These are phyloP conservation scores for Mormoops blainvillei DNA, from an alignment of 2,113 vertebrate genomes.

Conservation along the genomic window DNA sequence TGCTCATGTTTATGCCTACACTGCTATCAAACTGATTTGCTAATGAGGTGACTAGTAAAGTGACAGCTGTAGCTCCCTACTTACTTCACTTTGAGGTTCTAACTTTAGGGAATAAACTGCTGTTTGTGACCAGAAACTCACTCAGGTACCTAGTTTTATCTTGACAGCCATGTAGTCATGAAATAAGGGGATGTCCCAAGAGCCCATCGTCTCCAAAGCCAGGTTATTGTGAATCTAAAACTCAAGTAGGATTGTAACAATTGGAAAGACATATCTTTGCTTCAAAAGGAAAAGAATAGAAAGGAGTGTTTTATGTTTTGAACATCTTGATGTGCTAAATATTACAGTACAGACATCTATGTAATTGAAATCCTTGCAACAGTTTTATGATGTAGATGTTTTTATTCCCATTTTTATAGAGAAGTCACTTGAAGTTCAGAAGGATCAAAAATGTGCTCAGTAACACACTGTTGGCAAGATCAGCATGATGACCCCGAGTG, in stretches of 20 bases:
- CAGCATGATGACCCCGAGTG: background rate
- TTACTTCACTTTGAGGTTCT: background rate
- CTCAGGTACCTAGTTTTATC: background rate
- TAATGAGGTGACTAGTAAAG: background rate
- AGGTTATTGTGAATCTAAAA: background rate
- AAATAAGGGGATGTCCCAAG: background rate
- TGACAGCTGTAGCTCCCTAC: background rate
- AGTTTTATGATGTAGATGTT: background rate
- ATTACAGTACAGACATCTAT: background rate
- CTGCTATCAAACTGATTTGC: background rate
- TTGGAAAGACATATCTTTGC: background rate
- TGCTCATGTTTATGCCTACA: accelerated
- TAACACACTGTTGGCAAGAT: background rate
- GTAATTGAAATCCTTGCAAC: background rate
- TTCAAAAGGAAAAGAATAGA: constrained; percentile 10
- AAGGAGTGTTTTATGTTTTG: background rate
- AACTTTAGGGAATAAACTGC: background rate
- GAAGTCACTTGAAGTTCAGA: background rate
- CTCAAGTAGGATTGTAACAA: background rate
- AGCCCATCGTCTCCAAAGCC: background rate
- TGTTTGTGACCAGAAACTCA: background rate
- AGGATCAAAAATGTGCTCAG: background rate
- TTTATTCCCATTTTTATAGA: background rate
- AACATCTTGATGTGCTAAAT: background rate
- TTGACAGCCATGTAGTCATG: background rate